Evolutionary conservation across 2,797 vertebrate genomes (phyloP).

Genomic region (Aselliscus stoliczkanus): DNA sequence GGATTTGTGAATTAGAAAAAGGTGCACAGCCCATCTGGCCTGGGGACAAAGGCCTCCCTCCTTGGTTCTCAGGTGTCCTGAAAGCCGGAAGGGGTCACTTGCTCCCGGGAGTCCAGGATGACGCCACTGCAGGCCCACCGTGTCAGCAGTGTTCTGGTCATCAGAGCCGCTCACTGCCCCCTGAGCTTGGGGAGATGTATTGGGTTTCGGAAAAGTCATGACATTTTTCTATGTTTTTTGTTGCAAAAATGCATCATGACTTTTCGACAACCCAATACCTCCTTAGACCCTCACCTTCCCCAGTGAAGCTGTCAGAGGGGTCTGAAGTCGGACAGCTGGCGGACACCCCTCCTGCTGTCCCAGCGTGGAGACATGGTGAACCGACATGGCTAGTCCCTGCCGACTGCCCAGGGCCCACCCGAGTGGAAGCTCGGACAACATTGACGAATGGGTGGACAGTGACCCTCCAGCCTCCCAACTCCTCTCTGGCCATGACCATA

Average conservation of each 20-base stretch:
- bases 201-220: too few species aligned
- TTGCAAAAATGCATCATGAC: too few species aligned
- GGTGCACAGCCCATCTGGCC: background rate
- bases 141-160: background rate
- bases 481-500: background rate
- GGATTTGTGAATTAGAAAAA: background rate
- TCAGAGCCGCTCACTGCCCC: fast-evolving
- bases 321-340: background rate
- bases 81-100: background rate
- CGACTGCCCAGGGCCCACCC: background rate
- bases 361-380: background rate
- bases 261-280: too few species aligned
- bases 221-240: too few species aligned
- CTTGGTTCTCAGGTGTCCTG: fast-evolving
- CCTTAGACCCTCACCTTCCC: background rate
- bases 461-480: background rate
- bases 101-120: too few species aligned
- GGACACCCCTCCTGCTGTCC: background rate
- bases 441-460: fast-evolving
- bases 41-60: background rate
- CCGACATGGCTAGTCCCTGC: background rate
- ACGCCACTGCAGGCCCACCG: background rate
- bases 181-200: fast-evolving
- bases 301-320: background rate
- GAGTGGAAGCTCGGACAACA: too few species aligned